Conservation (phyloP, 2,113 vertebrate species). For the Centropristis striata region DNA sequence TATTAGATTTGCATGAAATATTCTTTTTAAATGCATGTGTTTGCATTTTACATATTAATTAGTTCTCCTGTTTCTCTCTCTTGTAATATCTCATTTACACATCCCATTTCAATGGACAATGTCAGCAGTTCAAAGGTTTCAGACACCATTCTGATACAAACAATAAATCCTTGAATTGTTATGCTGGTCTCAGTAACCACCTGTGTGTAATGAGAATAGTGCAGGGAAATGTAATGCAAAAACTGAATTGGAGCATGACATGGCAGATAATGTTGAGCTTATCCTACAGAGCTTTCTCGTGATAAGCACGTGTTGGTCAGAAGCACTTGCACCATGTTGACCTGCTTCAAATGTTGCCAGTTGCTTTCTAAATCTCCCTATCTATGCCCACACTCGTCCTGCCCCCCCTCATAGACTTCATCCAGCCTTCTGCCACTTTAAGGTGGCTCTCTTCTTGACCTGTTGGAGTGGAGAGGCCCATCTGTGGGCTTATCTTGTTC, state of each 20-base stretch:
- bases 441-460: constrained; percentile 54
- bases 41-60: too few species aligned
- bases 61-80: too few species aligned
- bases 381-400: background rate
- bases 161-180: background rate
- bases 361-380: constrained; percentile 35
- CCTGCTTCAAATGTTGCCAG: constrained; percentile 19
- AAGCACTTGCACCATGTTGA: background rate
- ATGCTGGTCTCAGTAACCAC: too few species aligned
- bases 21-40: too few species aligned
- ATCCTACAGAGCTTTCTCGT: background rate
- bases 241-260: background rate
- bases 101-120: background rate
- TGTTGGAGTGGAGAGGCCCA: constrained; percentile 70
- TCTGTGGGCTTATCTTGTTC: constrained; percentile 75
- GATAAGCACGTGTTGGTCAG: background rate
- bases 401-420: constrained; percentile 19
- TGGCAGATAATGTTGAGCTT: constrained; percentile 18
- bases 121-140: background rate
- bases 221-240: background rate
- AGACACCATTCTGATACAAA: background rate
- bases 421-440: constrained; percentile 46
- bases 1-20: too few species aligned
- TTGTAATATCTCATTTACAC: background rate
- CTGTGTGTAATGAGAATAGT: background rate